Conservation (phyloP, 2,888 invertebrate species). For the Acleris holmiana region DNA sequence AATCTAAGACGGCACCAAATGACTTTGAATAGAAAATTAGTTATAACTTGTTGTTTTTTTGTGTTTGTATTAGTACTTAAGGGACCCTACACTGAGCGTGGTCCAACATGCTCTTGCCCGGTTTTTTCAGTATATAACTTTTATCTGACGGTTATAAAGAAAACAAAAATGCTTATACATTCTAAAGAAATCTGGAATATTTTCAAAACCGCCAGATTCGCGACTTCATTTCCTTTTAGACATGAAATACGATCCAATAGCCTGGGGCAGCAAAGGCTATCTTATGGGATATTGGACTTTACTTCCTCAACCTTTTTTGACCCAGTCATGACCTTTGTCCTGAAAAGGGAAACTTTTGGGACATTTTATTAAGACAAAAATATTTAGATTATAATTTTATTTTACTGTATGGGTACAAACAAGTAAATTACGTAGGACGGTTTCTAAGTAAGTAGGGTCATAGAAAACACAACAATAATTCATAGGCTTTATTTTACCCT, state of each 20-base stretch:
- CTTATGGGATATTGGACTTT: conserved; percentile 14
- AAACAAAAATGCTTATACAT: not conserved
- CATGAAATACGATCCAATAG: conserved; percentile 16
- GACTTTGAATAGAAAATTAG: no score
- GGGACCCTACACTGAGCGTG: no score
- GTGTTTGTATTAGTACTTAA: no score
- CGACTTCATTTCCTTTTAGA: conserved; percentile 24
- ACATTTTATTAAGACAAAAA: not conserved
- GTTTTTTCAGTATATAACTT: not conserved
- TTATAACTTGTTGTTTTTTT: no score
- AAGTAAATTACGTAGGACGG: no score
- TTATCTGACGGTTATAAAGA: not conserved
- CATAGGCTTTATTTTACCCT: no score
- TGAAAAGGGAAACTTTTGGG: conserved; percentile 14
- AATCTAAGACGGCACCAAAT: no score
- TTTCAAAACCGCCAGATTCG: conserved; percentile 3
- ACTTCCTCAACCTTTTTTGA: conserved; percentile 1
- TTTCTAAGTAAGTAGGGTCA: no score
- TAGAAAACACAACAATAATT: no score
- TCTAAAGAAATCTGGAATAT: not conserved
- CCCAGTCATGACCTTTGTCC: conserved; percentile 10
- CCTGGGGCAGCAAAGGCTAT: conserved; percentile 3
- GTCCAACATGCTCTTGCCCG: no score
- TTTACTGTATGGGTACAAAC: no score
- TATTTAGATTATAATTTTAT: conserved; percentile 2